Conservation (phyloP, 2,888 invertebrate genomes). For the Xylota segnis region DNA sequence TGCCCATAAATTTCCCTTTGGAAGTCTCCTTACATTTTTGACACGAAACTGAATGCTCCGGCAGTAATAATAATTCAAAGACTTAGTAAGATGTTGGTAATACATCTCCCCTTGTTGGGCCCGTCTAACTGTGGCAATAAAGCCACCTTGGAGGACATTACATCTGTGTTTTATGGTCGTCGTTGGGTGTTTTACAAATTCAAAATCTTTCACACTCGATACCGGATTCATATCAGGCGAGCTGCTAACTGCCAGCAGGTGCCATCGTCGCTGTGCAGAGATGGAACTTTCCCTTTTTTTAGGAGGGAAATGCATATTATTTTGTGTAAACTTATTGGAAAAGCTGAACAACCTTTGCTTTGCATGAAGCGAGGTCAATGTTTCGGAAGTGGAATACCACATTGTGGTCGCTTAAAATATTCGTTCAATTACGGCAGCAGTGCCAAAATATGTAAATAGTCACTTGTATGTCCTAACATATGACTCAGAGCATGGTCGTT, state of each 20-base stretch:
- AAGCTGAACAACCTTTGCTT: too few relatives aligned
- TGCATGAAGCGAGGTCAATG: too few relatives aligned
- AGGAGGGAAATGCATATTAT: background rate
- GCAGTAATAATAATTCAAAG: background rate
- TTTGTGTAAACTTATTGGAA: too few relatives aligned
- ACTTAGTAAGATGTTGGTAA: background rate
- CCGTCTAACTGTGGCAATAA: background rate
- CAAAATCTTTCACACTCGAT: background rate
- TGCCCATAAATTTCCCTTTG: conserved; percentile 1
- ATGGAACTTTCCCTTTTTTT: background rate
- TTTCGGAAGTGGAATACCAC: too few relatives aligned
- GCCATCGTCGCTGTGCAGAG: background rate
- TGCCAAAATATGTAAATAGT: too few relatives aligned
- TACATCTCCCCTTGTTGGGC: background rate
- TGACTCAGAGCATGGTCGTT: too few relatives aligned
- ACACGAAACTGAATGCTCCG: conserved; percentile 2
- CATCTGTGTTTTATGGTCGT: background rate
- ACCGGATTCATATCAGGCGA: background rate
- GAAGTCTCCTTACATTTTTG: background rate
- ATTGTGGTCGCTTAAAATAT: too few relatives aligned
- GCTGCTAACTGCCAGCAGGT: background rate
- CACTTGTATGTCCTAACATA: too few relatives aligned
- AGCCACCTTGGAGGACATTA: background rate
- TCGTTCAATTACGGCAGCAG: too few relatives aligned
- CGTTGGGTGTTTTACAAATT: background rate